phyloP scores from a whole-genome alignment of 2,113 vertebrate genomes.

The Eidolon helvum region DNA sequence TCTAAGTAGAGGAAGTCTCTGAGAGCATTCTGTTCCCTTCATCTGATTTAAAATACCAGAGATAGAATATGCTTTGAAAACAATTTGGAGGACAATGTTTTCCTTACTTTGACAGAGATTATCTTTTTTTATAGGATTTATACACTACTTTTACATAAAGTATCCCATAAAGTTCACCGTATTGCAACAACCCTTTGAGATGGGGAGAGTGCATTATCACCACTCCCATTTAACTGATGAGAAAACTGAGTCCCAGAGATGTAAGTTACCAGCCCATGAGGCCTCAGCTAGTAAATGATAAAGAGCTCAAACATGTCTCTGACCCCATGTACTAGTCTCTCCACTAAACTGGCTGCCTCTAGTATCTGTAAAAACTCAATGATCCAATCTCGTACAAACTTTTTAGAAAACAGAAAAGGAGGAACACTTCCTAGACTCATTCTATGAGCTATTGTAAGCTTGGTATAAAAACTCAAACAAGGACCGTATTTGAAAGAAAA shows the following conservation, averaged over 20 bases:
- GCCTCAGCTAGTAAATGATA: background rate
- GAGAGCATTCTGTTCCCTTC: background rate
- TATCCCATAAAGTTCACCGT: background rate
- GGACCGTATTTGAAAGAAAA: background rate
- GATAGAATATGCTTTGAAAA: background rate
- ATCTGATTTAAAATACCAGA: background rate
- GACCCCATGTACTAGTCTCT: background rate
- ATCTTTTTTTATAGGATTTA: background rate
- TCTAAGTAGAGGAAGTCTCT: background rate
- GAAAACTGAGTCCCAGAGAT: background rate
- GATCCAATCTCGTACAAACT: background rate
- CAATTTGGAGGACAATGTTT: background rate
- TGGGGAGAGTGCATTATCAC: accelerated
- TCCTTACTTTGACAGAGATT: background rate
- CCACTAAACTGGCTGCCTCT: background rate
- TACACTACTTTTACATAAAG: background rate
- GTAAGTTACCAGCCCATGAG: background rate
- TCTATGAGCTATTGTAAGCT: background rate
- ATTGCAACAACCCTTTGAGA: background rate
- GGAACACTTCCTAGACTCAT: background rate
- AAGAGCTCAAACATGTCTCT: background rate
- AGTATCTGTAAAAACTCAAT: background rate
- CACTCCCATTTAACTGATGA: background rate
- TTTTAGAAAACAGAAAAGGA: background rate
- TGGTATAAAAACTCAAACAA: background rate